phyloP scores from a whole-genome alignment of 2,113 vertebrate genomes.

The Hippolais icterina region DNA sequence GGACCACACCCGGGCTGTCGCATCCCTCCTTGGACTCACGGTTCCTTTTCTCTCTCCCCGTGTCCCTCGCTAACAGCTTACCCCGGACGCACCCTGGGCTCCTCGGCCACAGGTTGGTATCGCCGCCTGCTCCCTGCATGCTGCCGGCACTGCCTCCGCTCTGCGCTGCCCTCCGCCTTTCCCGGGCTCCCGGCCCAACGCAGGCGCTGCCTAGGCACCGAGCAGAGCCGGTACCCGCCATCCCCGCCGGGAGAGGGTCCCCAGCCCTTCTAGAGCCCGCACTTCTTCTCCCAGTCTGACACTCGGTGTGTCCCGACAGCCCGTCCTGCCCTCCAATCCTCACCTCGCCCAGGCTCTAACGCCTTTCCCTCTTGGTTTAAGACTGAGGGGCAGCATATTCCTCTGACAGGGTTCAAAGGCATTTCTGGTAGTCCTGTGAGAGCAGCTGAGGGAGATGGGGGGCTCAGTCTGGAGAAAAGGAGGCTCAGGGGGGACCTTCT shows the following conservation, averaged over 20 bases:
- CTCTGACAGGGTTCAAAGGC: not conserved
- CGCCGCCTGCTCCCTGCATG: conserved; percentile 78
- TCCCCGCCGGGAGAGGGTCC: rapidly evolving
- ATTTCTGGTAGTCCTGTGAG: not conserved
- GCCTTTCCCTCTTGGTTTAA: not conserved
- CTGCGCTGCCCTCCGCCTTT: not conserved
- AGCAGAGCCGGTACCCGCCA: rapidly evolving
- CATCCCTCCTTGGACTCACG: conserved; percentile 43
- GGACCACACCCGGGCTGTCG: not conserved
- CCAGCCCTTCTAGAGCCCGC: not conserved
- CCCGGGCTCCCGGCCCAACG: not conserved
- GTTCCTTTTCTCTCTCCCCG: conserved; percentile 71
- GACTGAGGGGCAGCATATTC: not conserved
- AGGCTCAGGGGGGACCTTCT: not conserved
- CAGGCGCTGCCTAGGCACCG: not conserved
- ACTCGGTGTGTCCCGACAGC: not conserved
- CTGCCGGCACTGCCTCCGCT: conserved; percentile 68
- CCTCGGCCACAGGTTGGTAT: conserved; percentile 92
- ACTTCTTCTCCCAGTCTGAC: not conserved
- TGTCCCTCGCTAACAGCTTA: conserved; percentile 86
- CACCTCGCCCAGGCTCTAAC: not conserved
- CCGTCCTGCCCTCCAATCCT: not conserved
- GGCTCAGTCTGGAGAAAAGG: not conserved
- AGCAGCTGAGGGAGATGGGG: not conserved
- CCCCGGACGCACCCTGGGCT: conserved; percentile 90